These are phyloP conservation scores for Dicyrtoma fusca DNA, from an alignment of 2,888 invertebrate genomes.

Conservation along the genomic window DNA sequence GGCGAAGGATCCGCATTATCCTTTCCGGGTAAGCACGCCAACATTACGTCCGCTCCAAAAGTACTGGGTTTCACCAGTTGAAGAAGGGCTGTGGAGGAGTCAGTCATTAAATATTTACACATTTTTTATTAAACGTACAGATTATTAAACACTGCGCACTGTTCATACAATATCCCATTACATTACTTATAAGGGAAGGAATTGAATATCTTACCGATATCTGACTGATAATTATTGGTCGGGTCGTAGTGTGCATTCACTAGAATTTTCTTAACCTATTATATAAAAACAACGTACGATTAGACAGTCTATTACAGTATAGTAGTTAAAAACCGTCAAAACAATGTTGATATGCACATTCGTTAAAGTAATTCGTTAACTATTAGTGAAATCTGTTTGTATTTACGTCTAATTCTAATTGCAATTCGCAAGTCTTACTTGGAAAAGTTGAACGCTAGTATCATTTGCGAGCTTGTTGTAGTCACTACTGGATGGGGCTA, in stretches of 20 bases:
- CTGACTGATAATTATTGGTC: conserved; percentile 18
- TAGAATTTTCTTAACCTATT: conserved; percentile 15
- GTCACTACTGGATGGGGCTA: conserved; percentile 3
- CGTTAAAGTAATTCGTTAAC: no score
- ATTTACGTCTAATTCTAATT: not conserved
- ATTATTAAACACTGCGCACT: no score
- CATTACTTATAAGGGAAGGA: no score
- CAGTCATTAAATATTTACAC: not conserved
- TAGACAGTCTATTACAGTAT: no score
- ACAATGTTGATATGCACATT: no score
- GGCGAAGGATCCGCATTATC: not conserved
- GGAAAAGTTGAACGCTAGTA: not conserved
- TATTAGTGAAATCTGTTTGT: not conserved
- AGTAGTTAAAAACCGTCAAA: no score
- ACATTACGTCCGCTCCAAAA: not conserved
- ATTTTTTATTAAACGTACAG: not conserved
- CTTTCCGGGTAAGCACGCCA: conserved; percentile 1
- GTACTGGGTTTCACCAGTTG: not conserved
- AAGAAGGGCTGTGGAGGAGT: not conserved
- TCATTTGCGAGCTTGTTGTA: not conserved
- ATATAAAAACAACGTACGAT: no score
- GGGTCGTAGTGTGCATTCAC: conserved; percentile 14
- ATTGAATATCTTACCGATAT: conserved; percentile 22
- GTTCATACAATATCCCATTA: no score
- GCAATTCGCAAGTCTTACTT: not conserved